Base-by-base conservation (phyloP, 1,140 invertebrate species). In the Meloidogyne chitwoodi region DNA sequence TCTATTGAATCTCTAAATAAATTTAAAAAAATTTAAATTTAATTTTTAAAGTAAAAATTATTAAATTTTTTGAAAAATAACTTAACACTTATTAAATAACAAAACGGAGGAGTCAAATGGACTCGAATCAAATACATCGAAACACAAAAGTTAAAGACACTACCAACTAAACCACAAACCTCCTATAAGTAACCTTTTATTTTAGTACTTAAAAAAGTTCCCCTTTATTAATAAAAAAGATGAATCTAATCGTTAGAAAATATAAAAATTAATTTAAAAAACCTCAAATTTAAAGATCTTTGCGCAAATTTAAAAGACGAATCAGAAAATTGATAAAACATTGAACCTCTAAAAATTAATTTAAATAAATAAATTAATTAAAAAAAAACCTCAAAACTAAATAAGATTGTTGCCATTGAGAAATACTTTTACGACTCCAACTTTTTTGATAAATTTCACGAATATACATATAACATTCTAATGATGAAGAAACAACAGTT, bases 231-330 rank as follows among this genome's bases (percentile, higher is more conserved):
- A n/a, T n/a, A n/a, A n/a, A n/a, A n/a, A n/a, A n/a, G n/a, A n/a
- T n/a, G n/a, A n/a, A 4, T 19, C 64, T 4, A 29, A 66, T 29
- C 19, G n/a, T n/a, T n/a, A n/a, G n/a, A n/a, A n/a, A n/a, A n/a
- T n/a, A n/a, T n/a, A n/a, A n/a, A n/a, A n/a, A n/a, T n/a, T n/a
- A n/a, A n/a, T n/a, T n/a, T n/a, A 19, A 48, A 19, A 48, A 27
- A 81, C 78, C 79, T 74, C 6, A 79, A 64, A 41, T 79, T 79
- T 11, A 81, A 31, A 16, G 68, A 79, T 16, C 41, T 41, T 31
- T 79, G 65, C 19, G 79, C 79, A 61, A 70, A 81, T 26, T 80
- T 82, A 64, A 68, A 80, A 22, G 79, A 64, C 26, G 79, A 80
- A 68, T 80, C 79, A 14, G 79, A 29, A 61, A 80, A 80, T 64